These are phyloP conservation scores for Parotocinclus haroldoi DNA, from an alignment of 2,797 vertebrate species.

Conservation along the genomic window DNA sequence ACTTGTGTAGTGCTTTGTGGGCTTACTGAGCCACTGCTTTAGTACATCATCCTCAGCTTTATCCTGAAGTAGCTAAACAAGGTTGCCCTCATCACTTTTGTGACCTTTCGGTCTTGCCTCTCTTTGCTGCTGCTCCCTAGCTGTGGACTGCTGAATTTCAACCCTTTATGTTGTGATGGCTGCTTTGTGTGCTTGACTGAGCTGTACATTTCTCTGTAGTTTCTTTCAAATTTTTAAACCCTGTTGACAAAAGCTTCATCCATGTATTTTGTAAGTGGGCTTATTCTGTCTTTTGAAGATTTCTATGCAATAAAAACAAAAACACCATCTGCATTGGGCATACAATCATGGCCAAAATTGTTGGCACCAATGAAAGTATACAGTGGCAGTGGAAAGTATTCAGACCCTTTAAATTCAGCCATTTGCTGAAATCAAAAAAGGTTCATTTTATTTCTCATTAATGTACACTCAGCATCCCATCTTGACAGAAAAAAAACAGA, in stretches of 20 bases:
- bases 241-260: constrained; percentile 1
- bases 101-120: neutral
- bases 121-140: neutral
- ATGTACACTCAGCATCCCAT: too few relatives aligned
- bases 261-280: constrained; percentile 4
- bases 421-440: too few relatives aligned
- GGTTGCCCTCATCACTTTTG: constrained; percentile 6
- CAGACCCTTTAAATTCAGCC: too few relatives aligned
- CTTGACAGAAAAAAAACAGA: too few relatives aligned
- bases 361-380: neutral
- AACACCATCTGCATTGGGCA: neutral
- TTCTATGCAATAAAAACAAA: neutral
- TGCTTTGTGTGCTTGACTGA: constrained; percentile 3
- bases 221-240: neutral
- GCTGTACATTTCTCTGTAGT: neutral
- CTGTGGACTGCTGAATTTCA: neutral
- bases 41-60: neutral
- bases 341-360: too few relatives aligned
- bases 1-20: neutral
- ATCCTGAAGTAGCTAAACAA: neutral
- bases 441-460: too few relatives aligned
- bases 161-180: neutral
- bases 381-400: too few relatives aligned
- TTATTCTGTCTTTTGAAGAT: constrained; percentile 2
- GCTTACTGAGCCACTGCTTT: neutral